Evolutionary conservation across 1,140 invertebrate genomes (phyloP).

Genomic region (Lerema accius): DNA sequence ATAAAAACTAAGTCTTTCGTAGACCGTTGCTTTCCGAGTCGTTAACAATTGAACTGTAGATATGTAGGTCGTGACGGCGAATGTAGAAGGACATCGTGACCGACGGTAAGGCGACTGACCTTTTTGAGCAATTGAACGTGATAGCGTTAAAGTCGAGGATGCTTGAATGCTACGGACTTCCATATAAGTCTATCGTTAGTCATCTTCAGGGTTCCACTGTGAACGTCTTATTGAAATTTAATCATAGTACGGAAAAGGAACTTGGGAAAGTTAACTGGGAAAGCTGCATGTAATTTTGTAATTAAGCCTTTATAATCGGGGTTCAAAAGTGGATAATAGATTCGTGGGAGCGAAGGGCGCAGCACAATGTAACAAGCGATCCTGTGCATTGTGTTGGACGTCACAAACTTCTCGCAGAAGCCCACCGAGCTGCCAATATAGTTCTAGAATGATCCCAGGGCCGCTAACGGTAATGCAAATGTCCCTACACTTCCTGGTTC

Average conservation of each 20-base stretch:
- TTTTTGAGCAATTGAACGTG: slow-evolving; percentile 54
- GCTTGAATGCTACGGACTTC: slow-evolving; percentile 27
- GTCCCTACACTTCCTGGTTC: slow-evolving; percentile 71
- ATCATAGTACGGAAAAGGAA: slow-evolving; percentile 1
- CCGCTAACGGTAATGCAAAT: slow-evolving; percentile 73
- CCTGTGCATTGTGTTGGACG: slow-evolving; percentile 43
- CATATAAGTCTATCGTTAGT: slow-evolving; percentile 23
- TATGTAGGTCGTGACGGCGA: slow-evolving; percentile 67
- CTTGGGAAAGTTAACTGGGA: background rate
- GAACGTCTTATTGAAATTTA: slow-evolving; percentile 15
- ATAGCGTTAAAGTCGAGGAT: slow-evolving; percentile 39
- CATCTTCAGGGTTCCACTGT: slow-evolving; percentile 16
- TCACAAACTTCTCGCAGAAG: slow-evolving; percentile 55
- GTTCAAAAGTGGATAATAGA: slow-evolving; percentile 11
- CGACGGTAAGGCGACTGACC: slow-evolving; percentile 64
- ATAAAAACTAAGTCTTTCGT: slow-evolving; percentile 11
- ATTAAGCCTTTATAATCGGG: slow-evolving; percentile 11
- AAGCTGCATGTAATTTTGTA: background rate
- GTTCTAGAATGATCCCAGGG: slow-evolving; percentile 65
- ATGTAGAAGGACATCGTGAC: slow-evolving; percentile 70
- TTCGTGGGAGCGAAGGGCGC: slow-evolving; percentile 45
- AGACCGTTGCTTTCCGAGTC: slow-evolving; percentile 16
- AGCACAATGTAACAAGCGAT: slow-evolving; percentile 39
- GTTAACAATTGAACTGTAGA: slow-evolving; percentile 65
- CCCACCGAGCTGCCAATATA: slow-evolving; percentile 53